Evolutionary conservation across 2,888 invertebrate species (phyloP).

Genomic region (Sphaerolaimus hirsutus): DNA sequence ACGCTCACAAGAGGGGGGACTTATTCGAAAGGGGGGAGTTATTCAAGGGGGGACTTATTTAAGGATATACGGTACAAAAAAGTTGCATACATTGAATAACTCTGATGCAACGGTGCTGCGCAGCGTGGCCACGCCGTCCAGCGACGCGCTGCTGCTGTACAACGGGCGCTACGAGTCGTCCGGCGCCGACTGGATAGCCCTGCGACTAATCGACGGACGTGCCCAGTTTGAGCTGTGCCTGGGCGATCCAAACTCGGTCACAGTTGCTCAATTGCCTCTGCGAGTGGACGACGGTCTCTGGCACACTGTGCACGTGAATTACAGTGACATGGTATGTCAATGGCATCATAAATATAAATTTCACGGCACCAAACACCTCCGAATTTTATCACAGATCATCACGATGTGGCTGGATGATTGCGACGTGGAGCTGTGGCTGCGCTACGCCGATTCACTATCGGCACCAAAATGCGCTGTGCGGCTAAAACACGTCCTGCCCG

Average conservation of each 20-base stretch:
- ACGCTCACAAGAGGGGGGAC: too few relatives aligned
- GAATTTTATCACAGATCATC: slow-evolving; percentile 38
- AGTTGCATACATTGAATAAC: too few relatives aligned
- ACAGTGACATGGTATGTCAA: slow-evolving; percentile 24
- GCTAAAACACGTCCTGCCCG: slow-evolving; percentile 26
- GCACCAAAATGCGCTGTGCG: slow-evolving; percentile 59
- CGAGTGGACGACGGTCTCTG: slow-evolving; percentile 61
- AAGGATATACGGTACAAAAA: too few relatives aligned
- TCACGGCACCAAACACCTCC: neutral
- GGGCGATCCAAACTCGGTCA: slow-evolving; percentile 43
- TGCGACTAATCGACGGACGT: slow-evolving; percentile 49
- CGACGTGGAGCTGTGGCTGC: slow-evolving; percentile 55
- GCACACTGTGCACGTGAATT: slow-evolving; percentile 60
- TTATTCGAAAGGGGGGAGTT: too few relatives aligned
- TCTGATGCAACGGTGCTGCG: slow-evolving; percentile 7
- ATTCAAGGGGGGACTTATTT: too few relatives aligned
- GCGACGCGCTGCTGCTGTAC: slow-evolving; percentile 62
- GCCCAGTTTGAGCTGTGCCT: slow-evolving; percentile 65
- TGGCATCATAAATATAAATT: neutral
- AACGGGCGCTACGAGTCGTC: slow-evolving; percentile 86
- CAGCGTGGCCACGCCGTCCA: slow-evolving; percentile 61
- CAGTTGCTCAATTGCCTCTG: slow-evolving; percentile 26
- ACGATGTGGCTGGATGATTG: slow-evolving; percentile 61
- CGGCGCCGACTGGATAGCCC: slow-evolving; percentile 69
- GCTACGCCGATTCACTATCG: slow-evolving; percentile 41